Percentiles rank a stretch among this genome's conserved stretches.
These are phyloP conservation scores for Phrynosoma platyrhinos DNA, from an alignment of 2,113 vertebrate genomes.

Conservation along the genomic window DNA sequence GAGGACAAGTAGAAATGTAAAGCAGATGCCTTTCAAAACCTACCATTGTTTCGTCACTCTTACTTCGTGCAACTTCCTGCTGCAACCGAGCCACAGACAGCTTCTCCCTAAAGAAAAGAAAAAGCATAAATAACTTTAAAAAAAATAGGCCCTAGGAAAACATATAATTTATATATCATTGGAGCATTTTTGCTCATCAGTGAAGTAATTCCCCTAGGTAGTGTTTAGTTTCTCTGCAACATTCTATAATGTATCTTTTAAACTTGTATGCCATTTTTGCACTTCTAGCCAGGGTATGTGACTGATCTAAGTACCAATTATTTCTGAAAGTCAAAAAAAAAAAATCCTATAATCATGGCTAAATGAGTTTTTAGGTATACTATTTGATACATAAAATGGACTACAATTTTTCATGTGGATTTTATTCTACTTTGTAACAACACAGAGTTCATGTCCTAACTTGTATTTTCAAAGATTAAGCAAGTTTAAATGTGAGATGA, in stretches of 20 bases:
- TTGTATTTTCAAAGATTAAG: background rate
- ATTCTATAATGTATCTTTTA: slow-evolving; percentile 37
- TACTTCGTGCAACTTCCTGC: slow-evolving; percentile 87
- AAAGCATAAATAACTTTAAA: slow-evolving; percentile 56
- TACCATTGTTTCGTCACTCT: slow-evolving; percentile 93
- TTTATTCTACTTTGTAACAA: background rate
- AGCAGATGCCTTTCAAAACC: slow-evolving; percentile 46
- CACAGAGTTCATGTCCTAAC: background rate
- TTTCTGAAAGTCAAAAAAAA: slow-evolving; percentile 40
- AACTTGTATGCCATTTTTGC: slow-evolving; percentile 11
- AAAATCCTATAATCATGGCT: slow-evolving; percentile 1
- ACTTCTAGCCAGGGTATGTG: slow-evolving; percentile 20
- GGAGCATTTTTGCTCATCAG: slow-evolving; percentile 51
- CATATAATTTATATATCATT: background rate
- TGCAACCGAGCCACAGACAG: slow-evolving; percentile 91
- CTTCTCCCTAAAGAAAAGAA: slow-evolving; percentile 85
- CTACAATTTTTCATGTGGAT: background rate
- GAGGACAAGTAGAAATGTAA: background rate
- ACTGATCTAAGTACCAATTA: slow-evolving; percentile 45
- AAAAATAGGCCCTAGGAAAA: background rate
- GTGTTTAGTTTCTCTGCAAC: slow-evolving; percentile 27
- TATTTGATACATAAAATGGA: background rate
- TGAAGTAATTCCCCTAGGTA: slow-evolving; percentile 39
- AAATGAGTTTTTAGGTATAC: no score
- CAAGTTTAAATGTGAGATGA: background rate